Percentiles rank a stretch among this genome's conserved stretches.
Evolutionary conservation across 2,888 invertebrate genomes (phyloP).

Genomic region (Galeruca laticollis): DNA sequence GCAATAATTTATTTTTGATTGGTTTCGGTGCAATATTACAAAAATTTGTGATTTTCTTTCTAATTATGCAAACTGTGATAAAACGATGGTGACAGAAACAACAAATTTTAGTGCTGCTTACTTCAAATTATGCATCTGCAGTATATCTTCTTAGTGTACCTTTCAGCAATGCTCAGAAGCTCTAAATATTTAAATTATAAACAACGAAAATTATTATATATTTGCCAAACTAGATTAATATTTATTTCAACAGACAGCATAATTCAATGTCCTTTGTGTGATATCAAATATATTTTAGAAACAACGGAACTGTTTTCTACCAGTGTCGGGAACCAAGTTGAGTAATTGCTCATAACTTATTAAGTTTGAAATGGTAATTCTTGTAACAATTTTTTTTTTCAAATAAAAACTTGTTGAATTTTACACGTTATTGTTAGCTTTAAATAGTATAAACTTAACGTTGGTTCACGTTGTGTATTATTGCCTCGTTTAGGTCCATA

Average conservation of each 20-base stretch:
- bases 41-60: constrained; percentile 1
- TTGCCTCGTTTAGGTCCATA: background rate
- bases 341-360: too few species aligned
- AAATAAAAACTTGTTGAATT: background rate
- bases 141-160: too few species aligned
- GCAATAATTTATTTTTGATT: background rate
- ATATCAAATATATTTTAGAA: background rate
- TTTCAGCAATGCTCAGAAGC: too few species aligned
- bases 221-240: too few species aligned
- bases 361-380: too few species aligned
- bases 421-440: background rate
- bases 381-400: too few species aligned
- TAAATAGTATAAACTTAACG: background rate
- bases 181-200: too few species aligned
- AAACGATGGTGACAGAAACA: background rate
- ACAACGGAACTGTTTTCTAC: background rate
- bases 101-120: background rate
- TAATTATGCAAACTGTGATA: constrained; percentile 1
- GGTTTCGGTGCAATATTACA: background rate
- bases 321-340: background rate
- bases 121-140: too few species aligned
- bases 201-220: too few species aligned
- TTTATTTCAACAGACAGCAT: background rate
- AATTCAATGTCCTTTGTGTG: background rate
- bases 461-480: background rate